A percentile compares a stretch with the other conserved stretches of the same genome.
phyloP scores from a whole-genome alignment of 2,888 invertebrate genomes.

The Mythimna vitellina region DNA sequence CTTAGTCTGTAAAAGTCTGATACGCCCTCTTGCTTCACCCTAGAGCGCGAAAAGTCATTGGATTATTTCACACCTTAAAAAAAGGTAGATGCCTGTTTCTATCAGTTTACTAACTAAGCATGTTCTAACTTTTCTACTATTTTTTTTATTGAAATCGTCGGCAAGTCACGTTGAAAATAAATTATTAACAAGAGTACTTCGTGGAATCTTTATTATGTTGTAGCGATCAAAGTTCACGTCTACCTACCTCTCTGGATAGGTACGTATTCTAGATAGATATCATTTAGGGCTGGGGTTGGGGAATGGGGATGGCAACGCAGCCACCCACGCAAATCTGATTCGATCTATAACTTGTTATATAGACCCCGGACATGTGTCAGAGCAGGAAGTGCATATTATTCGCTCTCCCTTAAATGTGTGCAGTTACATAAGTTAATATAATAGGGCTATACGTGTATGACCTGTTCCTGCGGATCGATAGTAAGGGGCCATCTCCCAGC shows the following conservation, averaged over 20 bases:
- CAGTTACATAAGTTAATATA: not conserved
- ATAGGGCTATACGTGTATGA: slow-evolving; percentile 68
- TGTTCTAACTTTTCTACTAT: too few relatives aligned
- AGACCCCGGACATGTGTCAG: not conserved
- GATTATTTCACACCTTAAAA: too few relatives aligned
- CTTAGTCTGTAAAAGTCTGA: too few relatives aligned
- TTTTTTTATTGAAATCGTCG: too few relatives aligned
- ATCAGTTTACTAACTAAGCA: too few relatives aligned
- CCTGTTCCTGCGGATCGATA: slow-evolving; percentile 98
- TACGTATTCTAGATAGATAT: not conserved
- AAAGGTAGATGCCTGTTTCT: not conserved
- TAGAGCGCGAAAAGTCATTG: too few relatives aligned
- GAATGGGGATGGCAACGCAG: not conserved
- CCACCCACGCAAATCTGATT: not conserved
- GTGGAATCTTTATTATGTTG: not conserved
- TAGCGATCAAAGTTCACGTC: not conserved
- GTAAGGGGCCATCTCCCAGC: slow-evolving; percentile 97
- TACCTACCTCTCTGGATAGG: not conserved
- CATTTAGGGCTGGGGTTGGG: not conserved
- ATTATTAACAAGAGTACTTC: not conserved
- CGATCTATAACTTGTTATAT: not conserved
- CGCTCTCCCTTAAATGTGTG: not conserved
- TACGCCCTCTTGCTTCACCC: too few relatives aligned
- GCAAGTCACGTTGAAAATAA: not conserved
- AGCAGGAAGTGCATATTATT: slow-evolving; percentile 10